Evolutionary conservation across 2,797 vertebrate species (phyloP).

Genomic region (Melanotaenia maccullochi): DNA sequence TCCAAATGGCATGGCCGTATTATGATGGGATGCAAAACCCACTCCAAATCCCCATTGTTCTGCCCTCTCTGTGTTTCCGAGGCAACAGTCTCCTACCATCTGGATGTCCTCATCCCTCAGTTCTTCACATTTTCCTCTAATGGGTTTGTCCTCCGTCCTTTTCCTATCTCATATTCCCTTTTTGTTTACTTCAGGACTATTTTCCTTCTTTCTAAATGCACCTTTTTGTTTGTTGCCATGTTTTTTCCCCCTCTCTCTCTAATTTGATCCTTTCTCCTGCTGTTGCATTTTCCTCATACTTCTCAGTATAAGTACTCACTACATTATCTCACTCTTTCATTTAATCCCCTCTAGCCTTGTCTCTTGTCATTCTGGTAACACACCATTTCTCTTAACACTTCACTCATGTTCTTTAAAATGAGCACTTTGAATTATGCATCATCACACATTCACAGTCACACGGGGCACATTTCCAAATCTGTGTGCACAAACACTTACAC

Average conservation of each 20-base stretch:
- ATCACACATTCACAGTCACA: conserved; percentile 34
- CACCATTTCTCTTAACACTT: background rate
- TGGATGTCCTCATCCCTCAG: conserved; percentile 78
- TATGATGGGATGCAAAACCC: conserved; percentile 72
- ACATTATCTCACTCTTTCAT: conserved; percentile 23
- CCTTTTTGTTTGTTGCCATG: conserved; percentile 1
- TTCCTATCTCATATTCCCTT: conserved; percentile 28
- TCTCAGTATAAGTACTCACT: conserved; percentile 34
- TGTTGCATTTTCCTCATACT: conserved; percentile 2
- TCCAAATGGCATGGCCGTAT: conserved; percentile 69
- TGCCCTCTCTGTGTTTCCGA: conserved; percentile 83
- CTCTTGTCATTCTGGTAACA: conserved; percentile 13
- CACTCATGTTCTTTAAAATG: conserved; percentile 14
- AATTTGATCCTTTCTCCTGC: conserved; percentile 22
- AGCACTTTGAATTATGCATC: conserved; percentile 15
- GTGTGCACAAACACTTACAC: conserved; percentile 31
- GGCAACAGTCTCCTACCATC: conserved; percentile 84
- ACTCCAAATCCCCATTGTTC: conserved; percentile 84
- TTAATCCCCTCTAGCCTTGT: conserved; percentile 6
- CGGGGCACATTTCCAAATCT: conserved; percentile 11
- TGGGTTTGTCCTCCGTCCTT: conserved; percentile 61
- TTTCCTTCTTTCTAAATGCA: conserved; percentile 22
- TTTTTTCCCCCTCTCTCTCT: conserved; percentile 3
- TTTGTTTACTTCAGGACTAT: conserved; percentile 18
- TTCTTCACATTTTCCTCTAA: conserved; percentile 72